phyloP scores from a whole-genome alignment of 2,113 vertebrate species.

The Uria aalge region DNA sequence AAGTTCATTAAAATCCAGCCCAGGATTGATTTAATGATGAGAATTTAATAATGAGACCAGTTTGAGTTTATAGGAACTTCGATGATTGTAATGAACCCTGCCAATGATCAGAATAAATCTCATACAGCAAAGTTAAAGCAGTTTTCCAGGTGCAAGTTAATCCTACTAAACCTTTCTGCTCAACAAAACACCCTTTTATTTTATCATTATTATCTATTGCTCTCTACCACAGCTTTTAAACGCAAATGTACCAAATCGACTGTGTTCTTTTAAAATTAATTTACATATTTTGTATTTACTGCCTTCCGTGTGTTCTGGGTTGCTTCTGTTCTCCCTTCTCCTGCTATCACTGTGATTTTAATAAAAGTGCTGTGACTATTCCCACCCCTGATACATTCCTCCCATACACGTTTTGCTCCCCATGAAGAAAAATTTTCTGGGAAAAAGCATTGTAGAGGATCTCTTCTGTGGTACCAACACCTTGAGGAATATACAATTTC shows the following conservation, averaged over 20 bases:
- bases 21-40: neutral
- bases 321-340: neutral
- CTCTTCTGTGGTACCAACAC: fast-evolving
- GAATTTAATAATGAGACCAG: neutral
- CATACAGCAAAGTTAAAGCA: neutral
- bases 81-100: neutral
- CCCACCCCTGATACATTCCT: neutral
- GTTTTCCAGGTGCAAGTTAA: neutral
- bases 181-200: neutral
- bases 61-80: neutral
- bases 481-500: neutral
- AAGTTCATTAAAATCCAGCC: neutral
- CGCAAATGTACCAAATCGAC: neutral
- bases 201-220: neutral
- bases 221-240: neutral
- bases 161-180: neutral
- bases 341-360: neutral
- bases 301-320: fast-evolving
- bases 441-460: neutral
- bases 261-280: neutral
- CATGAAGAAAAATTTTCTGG: neutral
- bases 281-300: neutral
- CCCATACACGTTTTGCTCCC: neutral
- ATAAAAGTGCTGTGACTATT: neutral
- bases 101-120: neutral